Evolutionary conservation across 2,888 invertebrate species (phyloP).

Genomic region (Epirrhoe tristata): DNA sequence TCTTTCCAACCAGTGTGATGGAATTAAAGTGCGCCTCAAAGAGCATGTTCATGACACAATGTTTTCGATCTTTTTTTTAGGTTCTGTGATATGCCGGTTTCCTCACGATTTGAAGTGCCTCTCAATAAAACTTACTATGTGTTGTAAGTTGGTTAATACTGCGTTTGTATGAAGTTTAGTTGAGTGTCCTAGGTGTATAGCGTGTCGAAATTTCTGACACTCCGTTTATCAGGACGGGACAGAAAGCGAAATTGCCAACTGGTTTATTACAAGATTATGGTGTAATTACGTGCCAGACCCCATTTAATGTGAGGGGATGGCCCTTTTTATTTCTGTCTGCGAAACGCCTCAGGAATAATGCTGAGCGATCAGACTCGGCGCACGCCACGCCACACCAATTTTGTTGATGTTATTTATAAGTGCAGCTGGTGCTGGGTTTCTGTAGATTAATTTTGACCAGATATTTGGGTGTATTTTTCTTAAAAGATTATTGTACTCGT

Average conservation of each 20-base stretch:
- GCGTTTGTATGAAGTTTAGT: too few species aligned
- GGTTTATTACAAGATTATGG: constrained; percentile 55
- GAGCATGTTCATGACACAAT: too few species aligned
- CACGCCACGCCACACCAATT: constrained; percentile 37
- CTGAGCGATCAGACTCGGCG: constrained; percentile 41
- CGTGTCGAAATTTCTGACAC: constrained; percentile 9
- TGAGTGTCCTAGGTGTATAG: neutral
- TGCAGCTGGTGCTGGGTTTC: constrained; percentile 19
- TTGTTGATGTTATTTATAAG: constrained; percentile 38
- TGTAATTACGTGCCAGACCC: constrained; percentile 52
- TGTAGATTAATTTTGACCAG: neutral
- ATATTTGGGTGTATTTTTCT: neutral
- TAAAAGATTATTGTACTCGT: neutral
- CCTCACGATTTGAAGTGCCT: too few species aligned
- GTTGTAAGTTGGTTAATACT: too few species aligned
- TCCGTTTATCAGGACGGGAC: constrained; percentile 51
- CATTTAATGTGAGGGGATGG: constrained; percentile 46
- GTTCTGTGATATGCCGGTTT: too few species aligned
- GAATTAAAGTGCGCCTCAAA: too few species aligned
- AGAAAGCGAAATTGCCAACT: constrained; percentile 51
- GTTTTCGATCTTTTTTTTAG: too few species aligned
- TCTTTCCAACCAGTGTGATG: too few species aligned
- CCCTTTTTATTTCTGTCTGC: constrained; percentile 47
- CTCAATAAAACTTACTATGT: too few species aligned
- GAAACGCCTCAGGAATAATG: constrained; percentile 37